These are phyloP conservation scores for Acronicta leporina DNA, from an alignment of 2,888 invertebrate species.

Conservation along the genomic window DNA sequence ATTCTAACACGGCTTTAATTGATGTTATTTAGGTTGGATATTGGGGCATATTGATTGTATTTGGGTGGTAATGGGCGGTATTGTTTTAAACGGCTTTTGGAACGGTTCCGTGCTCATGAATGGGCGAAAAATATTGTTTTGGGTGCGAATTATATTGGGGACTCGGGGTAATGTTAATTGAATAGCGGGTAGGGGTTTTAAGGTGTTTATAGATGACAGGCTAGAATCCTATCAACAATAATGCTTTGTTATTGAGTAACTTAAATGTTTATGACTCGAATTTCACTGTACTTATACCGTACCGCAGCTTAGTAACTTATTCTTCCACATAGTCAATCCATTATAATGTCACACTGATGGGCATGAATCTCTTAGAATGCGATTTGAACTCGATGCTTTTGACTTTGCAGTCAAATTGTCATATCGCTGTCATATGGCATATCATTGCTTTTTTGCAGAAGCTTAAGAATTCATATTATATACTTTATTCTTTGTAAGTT, in stretches of 20 bases:
- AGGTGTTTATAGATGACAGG: conserved; percentile 20
- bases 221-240: conserved; percentile 12
- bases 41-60: conserved; percentile 50
- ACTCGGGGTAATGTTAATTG: conserved; percentile 42
- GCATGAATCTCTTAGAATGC: too few species aligned
- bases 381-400: too few species aligned
- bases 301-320: too few species aligned
- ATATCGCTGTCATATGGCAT: too few species aligned
- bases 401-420: too few species aligned
- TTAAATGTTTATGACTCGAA: too few species aligned
- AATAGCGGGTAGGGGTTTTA: conserved; percentile 21
- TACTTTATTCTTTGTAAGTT: too few species aligned
- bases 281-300: too few species aligned
- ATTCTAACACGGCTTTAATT: conserved; percentile 55
- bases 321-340: too few species aligned
- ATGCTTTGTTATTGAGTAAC: neutral
- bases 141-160: conserved; percentile 26
- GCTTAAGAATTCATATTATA: too few species aligned
- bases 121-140: conserved; percentile 38
- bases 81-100: conserved; percentile 45
- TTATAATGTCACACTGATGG: too few species aligned
- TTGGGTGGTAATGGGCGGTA: conserved; percentile 47
- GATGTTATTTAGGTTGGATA: conserved; percentile 56
- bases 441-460: too few species aligned
- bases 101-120: conserved; percentile 25